These are phyloP conservation scores for Bhutanitis thaidina DNA, from an alignment of 2,888 invertebrate genomes.

Conservation along the genomic window DNA sequence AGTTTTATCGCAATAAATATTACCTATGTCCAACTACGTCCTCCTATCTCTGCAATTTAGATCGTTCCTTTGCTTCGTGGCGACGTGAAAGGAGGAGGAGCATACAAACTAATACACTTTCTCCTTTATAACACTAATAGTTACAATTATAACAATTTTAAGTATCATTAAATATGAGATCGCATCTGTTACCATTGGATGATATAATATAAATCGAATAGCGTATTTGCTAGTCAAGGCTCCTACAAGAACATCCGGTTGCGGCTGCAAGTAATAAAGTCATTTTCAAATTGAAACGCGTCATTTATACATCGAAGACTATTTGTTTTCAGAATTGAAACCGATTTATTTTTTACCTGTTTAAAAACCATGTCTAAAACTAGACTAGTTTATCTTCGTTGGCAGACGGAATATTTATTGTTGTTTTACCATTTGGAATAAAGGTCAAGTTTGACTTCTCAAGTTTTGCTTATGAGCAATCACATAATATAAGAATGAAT, in stretches of 20 bases:
- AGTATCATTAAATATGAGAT: no score
- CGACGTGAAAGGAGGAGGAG: no score
- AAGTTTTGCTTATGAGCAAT: background rate
- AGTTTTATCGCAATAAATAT: no score
- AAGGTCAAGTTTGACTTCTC: conserved; percentile 1
- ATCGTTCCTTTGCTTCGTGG: no score
- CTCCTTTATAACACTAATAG: no score
- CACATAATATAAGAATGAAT: background rate
- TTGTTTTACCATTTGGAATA: background rate
- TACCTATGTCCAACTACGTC: no score
- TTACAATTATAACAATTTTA: no score
- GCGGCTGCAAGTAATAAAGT: conserved; percentile 8
- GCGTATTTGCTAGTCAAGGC: conserved; percentile 28
- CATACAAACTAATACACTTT: no score
- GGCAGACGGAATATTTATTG: conserved; percentile 3
- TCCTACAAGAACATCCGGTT: conserved; percentile 26
- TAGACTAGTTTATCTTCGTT: conserved; percentile 9
- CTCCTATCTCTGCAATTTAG: no score
- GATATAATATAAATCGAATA: conserved; percentile 23
- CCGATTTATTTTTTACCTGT: conserved; percentile 3
- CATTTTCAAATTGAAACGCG: conserved; percentile 12
- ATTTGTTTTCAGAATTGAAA: background rate
- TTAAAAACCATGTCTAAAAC: conserved; percentile 2
- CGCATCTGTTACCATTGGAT: background rate
- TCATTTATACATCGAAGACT: background rate